phyloP scores from a whole-genome alignment of 92 coral and sea anemone species.

The Palythoa heliodiscus region DNA sequence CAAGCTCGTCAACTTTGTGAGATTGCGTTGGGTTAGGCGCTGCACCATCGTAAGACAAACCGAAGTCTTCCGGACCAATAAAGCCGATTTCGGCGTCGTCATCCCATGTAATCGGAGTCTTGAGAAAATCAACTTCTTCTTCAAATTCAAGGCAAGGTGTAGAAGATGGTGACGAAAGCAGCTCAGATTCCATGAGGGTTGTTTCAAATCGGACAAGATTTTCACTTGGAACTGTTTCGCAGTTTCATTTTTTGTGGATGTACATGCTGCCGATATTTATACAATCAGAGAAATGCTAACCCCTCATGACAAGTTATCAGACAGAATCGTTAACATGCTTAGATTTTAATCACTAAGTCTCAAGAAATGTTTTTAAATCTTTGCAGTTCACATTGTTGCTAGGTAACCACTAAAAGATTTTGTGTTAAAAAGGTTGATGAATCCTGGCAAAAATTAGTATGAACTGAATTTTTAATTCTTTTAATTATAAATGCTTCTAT shows the following conservation, averaged over 20 bases:
- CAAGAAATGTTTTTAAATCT: background rate
- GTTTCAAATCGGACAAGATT: background rate
- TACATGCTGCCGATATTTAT: background rate
- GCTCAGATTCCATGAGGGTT: constrained; percentile 21
- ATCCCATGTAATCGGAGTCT: constrained; percentile 32
- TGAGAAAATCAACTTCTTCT: constrained; percentile 23
- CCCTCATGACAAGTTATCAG: background rate
- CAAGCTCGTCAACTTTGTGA: background rate
- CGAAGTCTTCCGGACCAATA: constrained; percentile 32
- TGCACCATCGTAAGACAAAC: background rate
- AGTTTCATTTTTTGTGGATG: background rate
- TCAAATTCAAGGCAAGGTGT: constrained; percentile 39
- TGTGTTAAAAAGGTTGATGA: background rate
- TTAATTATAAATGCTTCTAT: background rate
- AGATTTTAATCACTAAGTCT: constrained; percentile 2
- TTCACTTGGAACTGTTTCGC: background rate
- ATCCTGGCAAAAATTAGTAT: background rate
- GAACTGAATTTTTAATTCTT: background rate
- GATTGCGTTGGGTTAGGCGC: background rate
- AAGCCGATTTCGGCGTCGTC: constrained; percentile 25
- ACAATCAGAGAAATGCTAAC: background rate
- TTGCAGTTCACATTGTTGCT: constrained; percentile 16
- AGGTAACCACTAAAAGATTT: constrained; percentile 4
- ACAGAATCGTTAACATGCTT: background rate
- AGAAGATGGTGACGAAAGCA: constrained; percentile 24